Evolutionary conservation across 2,113 vertebrate genomes (phyloP).

Genomic region (Aphyosemion australe): DNA sequence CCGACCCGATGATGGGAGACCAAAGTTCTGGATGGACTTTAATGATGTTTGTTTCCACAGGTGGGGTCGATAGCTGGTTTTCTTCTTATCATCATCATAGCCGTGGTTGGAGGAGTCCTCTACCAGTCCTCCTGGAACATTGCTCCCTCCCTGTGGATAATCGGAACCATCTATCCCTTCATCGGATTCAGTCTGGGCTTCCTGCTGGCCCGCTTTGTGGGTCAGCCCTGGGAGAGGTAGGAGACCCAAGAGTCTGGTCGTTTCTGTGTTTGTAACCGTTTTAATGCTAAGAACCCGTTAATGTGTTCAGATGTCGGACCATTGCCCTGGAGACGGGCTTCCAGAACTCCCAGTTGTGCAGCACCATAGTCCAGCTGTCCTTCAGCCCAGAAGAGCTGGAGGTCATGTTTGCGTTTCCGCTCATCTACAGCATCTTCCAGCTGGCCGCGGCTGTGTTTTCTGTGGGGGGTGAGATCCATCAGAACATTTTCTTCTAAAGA

Average conservation of each 20-base stretch:
- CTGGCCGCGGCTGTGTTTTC: constrained; percentile 70
- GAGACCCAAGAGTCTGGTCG: neutral
- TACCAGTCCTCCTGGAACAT: constrained; percentile 93
- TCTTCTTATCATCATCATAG: constrained; percentile 83
- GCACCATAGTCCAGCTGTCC: constrained; percentile 93
- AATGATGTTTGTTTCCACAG: constrained; percentile 63
- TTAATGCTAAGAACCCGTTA: too few species aligned
- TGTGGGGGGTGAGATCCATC: constrained; percentile 80
- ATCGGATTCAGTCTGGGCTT: constrained; percentile 88
- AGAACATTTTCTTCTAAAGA: neutral
- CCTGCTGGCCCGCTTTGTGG: constrained; percentile 84
- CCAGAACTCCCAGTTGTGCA: constrained; percentile 94
- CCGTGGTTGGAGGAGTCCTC: constrained; percentile 89
- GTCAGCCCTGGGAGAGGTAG: constrained; percentile 91
- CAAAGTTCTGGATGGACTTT: too few species aligned
- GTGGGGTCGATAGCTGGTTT: constrained; percentile 86
- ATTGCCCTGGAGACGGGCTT: constrained; percentile 93
- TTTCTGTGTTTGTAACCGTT: neutral
- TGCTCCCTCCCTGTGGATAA: constrained; percentile 87
- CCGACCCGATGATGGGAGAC: neutral
- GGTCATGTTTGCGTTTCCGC: constrained; percentile 91
- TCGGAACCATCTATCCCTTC: constrained; percentile 90
- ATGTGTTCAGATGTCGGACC: constrained; percentile 86
- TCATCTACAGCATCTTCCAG: constrained; percentile 97
- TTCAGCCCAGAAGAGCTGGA: constrained; percentile 85